Conservation (phyloP, 2,113 vertebrate species). For the Pipa parva region DNA sequence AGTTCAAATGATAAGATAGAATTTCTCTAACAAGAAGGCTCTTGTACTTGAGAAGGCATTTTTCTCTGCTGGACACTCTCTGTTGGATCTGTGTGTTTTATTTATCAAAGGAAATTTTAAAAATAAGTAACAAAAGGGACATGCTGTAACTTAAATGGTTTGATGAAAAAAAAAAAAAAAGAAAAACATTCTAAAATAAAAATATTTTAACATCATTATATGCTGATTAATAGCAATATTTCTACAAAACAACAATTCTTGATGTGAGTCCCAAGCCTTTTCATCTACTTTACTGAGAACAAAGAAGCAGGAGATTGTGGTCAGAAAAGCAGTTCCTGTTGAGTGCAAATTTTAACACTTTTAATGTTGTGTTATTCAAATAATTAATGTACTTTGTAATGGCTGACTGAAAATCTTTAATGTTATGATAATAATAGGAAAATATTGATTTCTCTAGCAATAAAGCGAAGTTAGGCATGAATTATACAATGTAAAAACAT, state of each 20-base stretch:
- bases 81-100: slow-evolving; percentile 30
- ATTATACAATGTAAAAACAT: neutral
- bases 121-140: neutral
- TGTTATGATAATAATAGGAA: neutral
- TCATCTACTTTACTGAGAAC: neutral
- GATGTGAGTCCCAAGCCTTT: too few species aligned
- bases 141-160: slow-evolving; percentile 1
- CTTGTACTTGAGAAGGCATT: slow-evolving; percentile 9
- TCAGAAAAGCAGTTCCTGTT: neutral
- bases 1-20: slow-evolving; percentile 16
- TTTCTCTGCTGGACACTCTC: slow-evolving; percentile 24
- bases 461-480: neutral
- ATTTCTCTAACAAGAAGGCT: slow-evolving; percentile 5
- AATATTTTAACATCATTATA: too few species aligned
- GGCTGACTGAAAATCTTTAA: neutral
- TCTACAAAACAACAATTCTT: too few species aligned
- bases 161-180: neutral
- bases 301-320: slow-evolving; percentile 12
- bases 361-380: neutral
- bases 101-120: slow-evolving; percentile 36
- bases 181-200: neutral
- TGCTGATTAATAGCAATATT: too few species aligned
- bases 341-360: neutral
- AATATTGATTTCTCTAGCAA: neutral
- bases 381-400: neutral